Evolutionary conservation across 2,888 invertebrate species (phyloP).

Genomic region (Allygus modestus): DNA sequence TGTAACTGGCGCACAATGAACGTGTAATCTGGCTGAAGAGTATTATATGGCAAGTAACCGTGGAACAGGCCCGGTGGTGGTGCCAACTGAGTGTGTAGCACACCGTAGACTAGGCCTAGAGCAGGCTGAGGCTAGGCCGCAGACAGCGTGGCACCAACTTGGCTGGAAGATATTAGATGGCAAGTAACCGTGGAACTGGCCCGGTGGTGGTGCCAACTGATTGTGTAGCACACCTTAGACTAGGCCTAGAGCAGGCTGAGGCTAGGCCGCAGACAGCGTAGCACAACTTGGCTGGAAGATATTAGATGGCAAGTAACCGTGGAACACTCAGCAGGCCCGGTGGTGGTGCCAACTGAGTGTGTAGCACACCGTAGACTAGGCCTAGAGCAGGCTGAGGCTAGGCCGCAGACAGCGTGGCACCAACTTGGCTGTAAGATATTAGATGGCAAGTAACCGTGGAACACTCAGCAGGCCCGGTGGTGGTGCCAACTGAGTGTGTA

Average conservation of each 20-base stretch:
- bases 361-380: neutral
- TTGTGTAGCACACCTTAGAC: neutral
- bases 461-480: no score
- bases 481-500: neutral
- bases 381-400: neutral
- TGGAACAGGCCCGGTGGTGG: no score
- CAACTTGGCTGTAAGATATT: no score
- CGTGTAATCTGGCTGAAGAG: no score
- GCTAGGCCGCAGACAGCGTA: conserved; percentile 57
- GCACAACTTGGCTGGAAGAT: no score
- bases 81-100: neutral
- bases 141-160: conserved; percentile 62
- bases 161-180: no score
- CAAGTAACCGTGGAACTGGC: no score
- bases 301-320: no score
- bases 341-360: neutral
- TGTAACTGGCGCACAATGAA: no score
- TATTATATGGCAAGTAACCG: no score
- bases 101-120: neutral
- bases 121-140: neutral
- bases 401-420: conserved; percentile 61
- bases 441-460: no score
- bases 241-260: neutral
- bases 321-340: no score
- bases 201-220: neutral